These are phyloP conservation scores for Druceiella hillmani DNA, from an alignment of 2,888 invertebrate genomes.

Conservation along the genomic window DNA sequence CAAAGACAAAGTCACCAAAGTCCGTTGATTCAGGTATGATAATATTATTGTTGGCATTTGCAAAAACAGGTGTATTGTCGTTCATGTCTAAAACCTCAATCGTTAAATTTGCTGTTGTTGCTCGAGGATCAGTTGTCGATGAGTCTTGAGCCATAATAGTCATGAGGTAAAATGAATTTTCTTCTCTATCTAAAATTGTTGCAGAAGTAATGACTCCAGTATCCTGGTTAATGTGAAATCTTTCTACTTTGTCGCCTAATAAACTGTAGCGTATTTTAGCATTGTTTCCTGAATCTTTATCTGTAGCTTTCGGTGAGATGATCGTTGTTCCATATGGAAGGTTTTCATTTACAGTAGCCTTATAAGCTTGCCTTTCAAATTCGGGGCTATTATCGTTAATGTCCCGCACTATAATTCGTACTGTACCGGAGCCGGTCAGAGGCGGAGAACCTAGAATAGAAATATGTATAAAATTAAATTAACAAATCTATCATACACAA, in stretches of 20 bases:
- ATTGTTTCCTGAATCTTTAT: conserved; percentile 79
- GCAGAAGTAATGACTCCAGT: conserved; percentile 76
- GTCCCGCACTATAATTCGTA: conserved; percentile 86
- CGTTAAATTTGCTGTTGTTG: conserved; percentile 77
- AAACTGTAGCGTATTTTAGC: conserved; percentile 83
- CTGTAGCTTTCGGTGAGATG: conserved; percentile 70
- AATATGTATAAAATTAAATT: too few relatives aligned
- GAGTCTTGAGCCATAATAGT: conserved; percentile 86
- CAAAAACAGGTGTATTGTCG: conserved; percentile 78
- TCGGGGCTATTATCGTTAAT: conserved; percentile 91
- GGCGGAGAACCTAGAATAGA: conserved; percentile 77
- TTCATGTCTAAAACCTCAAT: conserved; percentile 77
- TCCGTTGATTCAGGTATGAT: conserved; percentile 78
- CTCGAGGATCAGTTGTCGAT: conserved; percentile 78
- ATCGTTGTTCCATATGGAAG: conserved; percentile 72
- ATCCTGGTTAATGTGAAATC: conserved; percentile 72
- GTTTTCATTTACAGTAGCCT: conserved; percentile 77
- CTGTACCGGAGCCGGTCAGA: conserved; percentile 86
- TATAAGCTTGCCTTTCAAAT: conserved; percentile 78
- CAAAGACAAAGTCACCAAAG: conserved; percentile 83
- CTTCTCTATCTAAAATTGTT: conserved; percentile 72
- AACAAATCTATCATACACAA: too few relatives aligned
- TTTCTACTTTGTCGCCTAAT: conserved; percentile 73
- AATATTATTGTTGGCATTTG: conserved; percentile 67
- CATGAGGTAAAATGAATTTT: conserved; percentile 68